Evolutionary conservation across 2,797 vertebrate species (phyloP).

Genomic region (Cichlasoma orientale): DNA sequence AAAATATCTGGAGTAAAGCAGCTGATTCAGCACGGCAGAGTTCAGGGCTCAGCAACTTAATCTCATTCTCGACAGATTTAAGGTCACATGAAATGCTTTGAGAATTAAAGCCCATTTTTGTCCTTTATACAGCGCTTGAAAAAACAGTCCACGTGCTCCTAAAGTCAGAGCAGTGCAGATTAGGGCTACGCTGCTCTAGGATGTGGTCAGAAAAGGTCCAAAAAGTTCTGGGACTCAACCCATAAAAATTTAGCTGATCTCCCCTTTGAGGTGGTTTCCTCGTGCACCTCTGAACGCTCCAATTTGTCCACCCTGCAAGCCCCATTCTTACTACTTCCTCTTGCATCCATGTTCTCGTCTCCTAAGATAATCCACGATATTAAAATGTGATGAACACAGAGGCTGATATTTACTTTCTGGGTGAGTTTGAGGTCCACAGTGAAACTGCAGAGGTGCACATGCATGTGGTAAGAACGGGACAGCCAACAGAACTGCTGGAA

Average conservation of each 20-base stretch:
- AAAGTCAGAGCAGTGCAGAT: neutral
- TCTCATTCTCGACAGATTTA: neutral
- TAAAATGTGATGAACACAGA: neutral
- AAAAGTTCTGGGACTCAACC: neutral
- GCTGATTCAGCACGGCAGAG: neutral
- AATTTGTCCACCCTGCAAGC: neutral
- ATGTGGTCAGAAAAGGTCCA: neutral
- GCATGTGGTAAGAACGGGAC: neutral
- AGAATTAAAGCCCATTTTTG: neutral
- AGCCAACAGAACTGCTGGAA: neutral
- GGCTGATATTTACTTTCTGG: neutral
- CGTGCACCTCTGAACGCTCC: neutral
- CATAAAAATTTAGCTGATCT: neutral
- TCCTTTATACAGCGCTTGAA: neutral
- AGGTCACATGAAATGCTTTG: neutral
- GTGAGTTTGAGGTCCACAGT: fast-evolving
- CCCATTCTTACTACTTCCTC: neutral
- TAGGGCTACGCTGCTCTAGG: fast-evolving
- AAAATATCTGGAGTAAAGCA: neutral
- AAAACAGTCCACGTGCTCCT: neutral
- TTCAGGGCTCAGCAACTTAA: neutral
- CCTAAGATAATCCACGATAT: too few relatives aligned
- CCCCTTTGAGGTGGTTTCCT: neutral
- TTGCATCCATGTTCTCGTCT: neutral
- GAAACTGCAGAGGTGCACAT: too few relatives aligned